Evolutionary conservation across 2,797 vertebrate species (phyloP).

Genomic region (Ctenochaetus hawaiiensis): DNA sequence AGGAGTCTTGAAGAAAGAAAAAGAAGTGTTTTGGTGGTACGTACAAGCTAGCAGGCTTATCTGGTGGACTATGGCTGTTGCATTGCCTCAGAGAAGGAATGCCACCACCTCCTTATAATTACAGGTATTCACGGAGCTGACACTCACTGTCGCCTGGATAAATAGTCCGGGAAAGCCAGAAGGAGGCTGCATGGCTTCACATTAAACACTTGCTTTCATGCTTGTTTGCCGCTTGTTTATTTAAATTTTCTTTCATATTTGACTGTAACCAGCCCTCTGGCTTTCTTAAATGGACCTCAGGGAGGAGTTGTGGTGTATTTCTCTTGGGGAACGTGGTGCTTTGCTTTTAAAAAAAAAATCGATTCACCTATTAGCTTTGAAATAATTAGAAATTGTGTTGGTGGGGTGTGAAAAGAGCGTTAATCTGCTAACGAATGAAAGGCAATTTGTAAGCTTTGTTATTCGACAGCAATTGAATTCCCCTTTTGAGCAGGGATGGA

Average conservation of each 20-base stretch:
- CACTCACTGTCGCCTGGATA: conserved; percentile 57
- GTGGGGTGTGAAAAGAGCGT: conserved; percentile 63
- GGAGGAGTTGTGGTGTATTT: conserved; percentile 71
- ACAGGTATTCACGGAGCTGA: conserved; percentile 65
- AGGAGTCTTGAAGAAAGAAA: not conserved
- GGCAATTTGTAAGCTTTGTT: conserved; percentile 74
- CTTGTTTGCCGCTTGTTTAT: not conserved
- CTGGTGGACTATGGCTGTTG: conserved; percentile 36
- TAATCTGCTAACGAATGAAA: conserved; percentile 75
- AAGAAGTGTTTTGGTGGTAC: conserved; percentile 7
- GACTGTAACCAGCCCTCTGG: not conserved
- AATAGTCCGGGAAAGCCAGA: conserved; percentile 30
- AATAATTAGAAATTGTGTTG: conserved; percentile 79
- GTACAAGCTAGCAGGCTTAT: not conserved
- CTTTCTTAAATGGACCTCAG: conserved; percentile 69
- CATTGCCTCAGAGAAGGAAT: conserved; percentile 59
- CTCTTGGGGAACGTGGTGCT: conserved; percentile 44
- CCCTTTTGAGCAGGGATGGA: conserved; percentile 61
- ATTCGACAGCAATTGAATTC: conserved; percentile 74
- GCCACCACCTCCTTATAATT: conserved; percentile 59
- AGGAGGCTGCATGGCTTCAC: conserved; percentile 5
- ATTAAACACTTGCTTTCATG: conserved; percentile 14
- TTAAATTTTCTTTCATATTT: not conserved
- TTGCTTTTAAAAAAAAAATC: conserved; percentile 55
- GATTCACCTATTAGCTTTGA: conserved; percentile 77